Conservation (phyloP, 2,888 invertebrate genomes). For the Eupsilia transversa region DNA sequence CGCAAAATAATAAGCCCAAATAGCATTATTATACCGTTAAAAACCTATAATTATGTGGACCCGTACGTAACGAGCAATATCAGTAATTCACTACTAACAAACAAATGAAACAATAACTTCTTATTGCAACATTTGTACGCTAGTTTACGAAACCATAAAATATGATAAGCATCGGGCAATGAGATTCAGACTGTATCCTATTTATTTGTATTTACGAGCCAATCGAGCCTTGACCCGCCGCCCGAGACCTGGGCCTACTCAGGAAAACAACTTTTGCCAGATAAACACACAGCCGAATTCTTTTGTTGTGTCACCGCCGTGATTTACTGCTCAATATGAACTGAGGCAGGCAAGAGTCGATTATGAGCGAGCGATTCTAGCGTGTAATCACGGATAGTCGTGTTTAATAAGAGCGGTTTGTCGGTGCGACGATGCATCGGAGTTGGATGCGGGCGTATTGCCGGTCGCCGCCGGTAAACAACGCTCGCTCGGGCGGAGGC, state of each 20-base stretch:
- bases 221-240: conserved; percentile 83
- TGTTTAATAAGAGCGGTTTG: conserved; percentile 79
- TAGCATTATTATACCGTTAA: not conserved
- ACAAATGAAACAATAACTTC: conserved; percentile 77
- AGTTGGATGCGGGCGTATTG: conserved; percentile 80
- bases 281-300: conserved; percentile 76
- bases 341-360: conserved; percentile 64
- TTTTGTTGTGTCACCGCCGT: conserved; percentile 70
- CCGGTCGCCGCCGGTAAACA: conserved; percentile 84
- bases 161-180: conserved; percentile 87
- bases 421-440: conserved; percentile 75
- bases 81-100: conserved; percentile 48
- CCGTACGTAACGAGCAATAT: not conserved
- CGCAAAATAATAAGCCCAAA: not conserved
- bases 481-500: conserved; percentile 77
- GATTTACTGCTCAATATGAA: conserved; percentile 75
- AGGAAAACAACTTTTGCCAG: conserved; percentile 79
- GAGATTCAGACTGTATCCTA: conserved; percentile 84
- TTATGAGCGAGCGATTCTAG: conserved; percentile 50
- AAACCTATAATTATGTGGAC: conserved; percentile 8
- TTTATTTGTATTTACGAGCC: conserved; percentile 88
- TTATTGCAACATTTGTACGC: conserved; percentile 81
- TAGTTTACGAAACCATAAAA: conserved; percentile 86
- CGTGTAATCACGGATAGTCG: conserved; percentile 65
- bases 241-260: conserved; percentile 71